These are phyloP conservation scores for Eupithecia subfuscata DNA, from an alignment of 2,888 invertebrate species.

Conservation along the genomic window DNA sequence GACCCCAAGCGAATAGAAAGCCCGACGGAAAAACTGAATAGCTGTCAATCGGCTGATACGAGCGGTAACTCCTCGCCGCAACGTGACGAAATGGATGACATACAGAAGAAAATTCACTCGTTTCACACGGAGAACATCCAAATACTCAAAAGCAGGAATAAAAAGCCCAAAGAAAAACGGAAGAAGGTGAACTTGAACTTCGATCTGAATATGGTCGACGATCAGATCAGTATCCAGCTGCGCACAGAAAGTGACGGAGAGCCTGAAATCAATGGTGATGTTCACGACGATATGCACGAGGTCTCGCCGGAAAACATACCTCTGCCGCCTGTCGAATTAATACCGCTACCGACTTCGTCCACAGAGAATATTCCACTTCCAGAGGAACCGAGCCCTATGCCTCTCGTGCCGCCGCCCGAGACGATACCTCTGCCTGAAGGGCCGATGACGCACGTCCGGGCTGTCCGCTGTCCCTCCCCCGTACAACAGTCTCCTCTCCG, in stretches of 20 bases:
- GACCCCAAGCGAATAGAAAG: slow-evolving; percentile 68
- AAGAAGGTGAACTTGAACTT: slow-evolving; percentile 83
- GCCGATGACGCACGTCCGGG: slow-evolving; percentile 59
- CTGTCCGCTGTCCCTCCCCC: slow-evolving; percentile 24
- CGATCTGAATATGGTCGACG: slow-evolving; percentile 81
- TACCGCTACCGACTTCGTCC: slow-evolving; percentile 66
- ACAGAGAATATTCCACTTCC: slow-evolving; percentile 74
- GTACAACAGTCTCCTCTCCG: slow-evolving; percentile 18
- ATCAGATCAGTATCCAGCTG: slow-evolving; percentile 79
- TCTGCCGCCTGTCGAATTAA: slow-evolving; percentile 74
- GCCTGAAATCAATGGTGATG: slow-evolving; percentile 70
- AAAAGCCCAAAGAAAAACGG: slow-evolving; percentile 82
- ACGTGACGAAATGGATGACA: slow-evolving; percentile 84
- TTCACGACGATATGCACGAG: slow-evolving; percentile 66
- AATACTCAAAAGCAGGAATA: slow-evolving; percentile 85
- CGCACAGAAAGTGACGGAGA: slow-evolving; percentile 68
- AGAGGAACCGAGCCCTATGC: slow-evolving; percentile 67
- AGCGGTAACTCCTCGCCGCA: slow-evolving; percentile 80
- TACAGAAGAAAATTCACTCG: slow-evolving; percentile 85
- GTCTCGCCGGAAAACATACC: slow-evolving; percentile 76
- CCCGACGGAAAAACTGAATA: slow-evolving; percentile 69
- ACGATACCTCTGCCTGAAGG: slow-evolving; percentile 74
- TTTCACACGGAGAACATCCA: slow-evolving; percentile 86
- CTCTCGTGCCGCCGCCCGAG: slow-evolving; percentile 66
- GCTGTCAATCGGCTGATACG: slow-evolving; percentile 76